Evolutionary conservation across 2,797 vertebrate genomes (phyloP).

Genomic region (Molothrus aeneus): DNA sequence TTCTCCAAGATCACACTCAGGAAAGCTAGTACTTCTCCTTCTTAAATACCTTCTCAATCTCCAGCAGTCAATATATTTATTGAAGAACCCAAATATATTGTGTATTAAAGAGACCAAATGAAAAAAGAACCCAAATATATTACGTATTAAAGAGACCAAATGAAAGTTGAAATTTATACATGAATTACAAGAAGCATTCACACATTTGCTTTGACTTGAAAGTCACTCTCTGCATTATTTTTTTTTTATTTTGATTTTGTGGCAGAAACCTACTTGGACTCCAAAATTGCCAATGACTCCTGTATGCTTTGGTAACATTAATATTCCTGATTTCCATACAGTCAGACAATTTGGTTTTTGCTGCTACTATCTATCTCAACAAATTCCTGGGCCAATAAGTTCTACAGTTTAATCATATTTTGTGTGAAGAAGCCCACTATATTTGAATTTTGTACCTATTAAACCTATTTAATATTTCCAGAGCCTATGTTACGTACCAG

Average conservation of each 20-base stretch:
- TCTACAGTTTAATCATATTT: background rate
- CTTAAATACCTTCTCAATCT: background rate
- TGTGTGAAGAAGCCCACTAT: background rate
- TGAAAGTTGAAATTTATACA: background rate
- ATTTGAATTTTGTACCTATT: background rate
- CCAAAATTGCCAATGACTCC: background rate
- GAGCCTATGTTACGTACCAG: background rate
- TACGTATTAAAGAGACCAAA: background rate
- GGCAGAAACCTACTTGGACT: background rate
- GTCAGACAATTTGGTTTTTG: background rate
- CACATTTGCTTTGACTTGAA: background rate
- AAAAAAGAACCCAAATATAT: background rate
- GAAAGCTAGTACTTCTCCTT: background rate
- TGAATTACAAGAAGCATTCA: background rate
- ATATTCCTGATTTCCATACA: background rate
- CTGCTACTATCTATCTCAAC: background rate
- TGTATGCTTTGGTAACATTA: background rate
- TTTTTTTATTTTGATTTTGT: background rate
- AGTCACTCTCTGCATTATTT: background rate
- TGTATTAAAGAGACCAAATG: background rate
- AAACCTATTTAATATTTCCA: background rate
- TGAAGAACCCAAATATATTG: background rate
- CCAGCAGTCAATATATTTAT: background rate
- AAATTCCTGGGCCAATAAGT: background rate
- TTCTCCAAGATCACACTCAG: background rate